These are phyloP conservation scores for Ptycholaimellus sp. DNA, from an alignment of 2,888 invertebrate genomes.

Conservation along the genomic window DNA sequence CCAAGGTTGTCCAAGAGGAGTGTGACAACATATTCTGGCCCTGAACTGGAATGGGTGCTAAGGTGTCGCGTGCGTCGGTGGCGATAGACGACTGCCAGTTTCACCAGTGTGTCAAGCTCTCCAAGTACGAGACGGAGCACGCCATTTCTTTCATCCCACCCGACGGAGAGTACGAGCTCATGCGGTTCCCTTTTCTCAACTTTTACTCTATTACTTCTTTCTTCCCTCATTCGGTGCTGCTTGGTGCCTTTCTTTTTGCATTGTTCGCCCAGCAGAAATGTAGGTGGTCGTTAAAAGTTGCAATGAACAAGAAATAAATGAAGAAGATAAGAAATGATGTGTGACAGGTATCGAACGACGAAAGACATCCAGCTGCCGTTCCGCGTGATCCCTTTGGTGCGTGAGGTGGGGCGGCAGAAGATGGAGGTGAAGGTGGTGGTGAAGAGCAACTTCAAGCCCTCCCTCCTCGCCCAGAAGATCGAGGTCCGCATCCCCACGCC, in stretches of 20 bases:
- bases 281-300: not conserved
- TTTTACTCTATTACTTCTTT: not conserved
- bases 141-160: slow-evolving; percentile 99
- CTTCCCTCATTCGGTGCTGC: not conserved
- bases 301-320: slow-evolving; percentile 1
- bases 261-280: not conserved
- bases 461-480: slow-evolving; percentile 88
- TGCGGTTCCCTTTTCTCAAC: slow-evolving; percentile 43
- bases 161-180: slow-evolving; percentile 96
- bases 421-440: slow-evolving; percentile 99
- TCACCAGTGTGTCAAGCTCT: slow-evolving; percentile 96
- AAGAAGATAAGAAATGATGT: not conserved
- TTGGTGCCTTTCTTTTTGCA: not conserved
- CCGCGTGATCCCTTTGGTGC: slow-evolving; percentile 88
- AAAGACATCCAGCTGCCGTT: slow-evolving; percentile 98
- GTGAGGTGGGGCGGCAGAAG: slow-evolving; percentile 90
- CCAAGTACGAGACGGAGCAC: slow-evolving; percentile 99
- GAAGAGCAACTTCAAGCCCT: slow-evolving; percentile 96
- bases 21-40: no score
- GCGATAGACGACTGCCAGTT: slow-evolving; percentile 99
- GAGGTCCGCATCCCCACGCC: slow-evolving; percentile 98
- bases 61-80: slow-evolving; percentile 63
- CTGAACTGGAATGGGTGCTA: no score
- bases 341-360: slow-evolving; percentile 70
- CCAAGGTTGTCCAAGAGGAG: no score